phyloP scores from a whole-genome alignment of 2,797 vertebrate species.

The Chromobotia macracanthus region DNA sequence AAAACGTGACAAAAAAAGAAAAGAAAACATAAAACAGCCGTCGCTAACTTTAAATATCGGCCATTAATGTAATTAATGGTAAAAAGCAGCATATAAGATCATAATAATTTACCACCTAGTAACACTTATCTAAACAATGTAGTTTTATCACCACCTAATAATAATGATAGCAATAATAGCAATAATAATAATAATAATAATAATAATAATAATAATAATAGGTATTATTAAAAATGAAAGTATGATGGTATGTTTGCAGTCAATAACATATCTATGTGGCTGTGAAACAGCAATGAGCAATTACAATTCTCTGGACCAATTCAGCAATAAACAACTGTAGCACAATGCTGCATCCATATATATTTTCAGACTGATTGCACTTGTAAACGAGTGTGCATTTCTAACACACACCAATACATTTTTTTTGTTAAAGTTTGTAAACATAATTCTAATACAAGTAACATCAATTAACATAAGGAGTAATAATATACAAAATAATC shows the following conservation, averaged over 20 bases:
- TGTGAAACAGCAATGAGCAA: slow-evolving; percentile 27
- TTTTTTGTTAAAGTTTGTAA: background rate
- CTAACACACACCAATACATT: background rate
- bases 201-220: background rate
- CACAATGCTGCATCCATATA: background rate
- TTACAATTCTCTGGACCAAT: background rate
- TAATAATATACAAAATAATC: slow-evolving; percentile 18
- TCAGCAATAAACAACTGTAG: background rate
- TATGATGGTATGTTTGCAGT: slow-evolving; percentile 23
- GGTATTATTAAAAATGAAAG: too few species aligned
- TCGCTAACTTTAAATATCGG: background rate
- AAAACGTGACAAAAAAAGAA: background rate
- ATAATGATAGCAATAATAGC: background rate
- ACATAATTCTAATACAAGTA: background rate
- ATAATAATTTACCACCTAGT: background rate
- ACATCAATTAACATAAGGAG: slow-evolving; percentile 10
- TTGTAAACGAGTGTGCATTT: background rate
- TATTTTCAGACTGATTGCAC: slow-evolving; percentile 9
- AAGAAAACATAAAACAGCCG: background rate
- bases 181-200: background rate
- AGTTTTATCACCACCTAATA: background rate
- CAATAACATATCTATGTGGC: slow-evolving; percentile 24
- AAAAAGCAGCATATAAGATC: background rate
- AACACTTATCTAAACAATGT: background rate
- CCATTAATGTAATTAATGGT: background rate